Conservation (phyloP, 2,888 invertebrate genomes). For the Anthophora plumipes region DNA sequence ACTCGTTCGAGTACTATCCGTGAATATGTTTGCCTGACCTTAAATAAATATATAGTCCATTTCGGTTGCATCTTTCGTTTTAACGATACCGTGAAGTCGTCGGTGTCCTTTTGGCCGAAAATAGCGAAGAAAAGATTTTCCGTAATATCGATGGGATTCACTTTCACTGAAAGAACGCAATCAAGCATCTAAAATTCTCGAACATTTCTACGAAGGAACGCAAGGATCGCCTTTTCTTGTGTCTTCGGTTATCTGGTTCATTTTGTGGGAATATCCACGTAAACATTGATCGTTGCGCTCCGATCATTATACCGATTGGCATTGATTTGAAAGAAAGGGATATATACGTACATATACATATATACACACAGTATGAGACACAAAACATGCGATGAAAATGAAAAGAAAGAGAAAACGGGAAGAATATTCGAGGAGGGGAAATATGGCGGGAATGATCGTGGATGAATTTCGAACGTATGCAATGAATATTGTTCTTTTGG, state of each 20-base stretch:
- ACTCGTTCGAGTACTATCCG: not conserved
- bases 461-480: conserved; percentile 28
- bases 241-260: not conserved
- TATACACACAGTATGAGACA: too few relatives aligned
- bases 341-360: not conserved
- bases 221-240: not conserved
- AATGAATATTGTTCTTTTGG: not conserved
- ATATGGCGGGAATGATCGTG: not conserved
- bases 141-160: conserved; percentile 96
- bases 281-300: conserved; percentile 38
- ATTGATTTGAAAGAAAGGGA: conserved; percentile 26
- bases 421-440: not conserved
- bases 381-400: conserved; percentile 32
- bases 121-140: conserved; percentile 99
- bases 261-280: not conserved
- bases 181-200: conserved; percentile 35
- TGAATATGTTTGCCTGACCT: conserved; percentile 85
- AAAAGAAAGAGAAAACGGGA: not conserved
- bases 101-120: conserved; percentile 96
- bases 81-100: conserved; percentile 85
- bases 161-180: conserved; percentile 89
- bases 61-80: conserved; percentile 87
- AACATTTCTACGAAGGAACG: conserved; percentile 4
- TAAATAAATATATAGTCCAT: conserved; percentile 95
- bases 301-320: not conserved